Evolutionary conservation across 2,888 invertebrate genomes (phyloP).

Genomic region (Drosophila paramelanica): DNA sequence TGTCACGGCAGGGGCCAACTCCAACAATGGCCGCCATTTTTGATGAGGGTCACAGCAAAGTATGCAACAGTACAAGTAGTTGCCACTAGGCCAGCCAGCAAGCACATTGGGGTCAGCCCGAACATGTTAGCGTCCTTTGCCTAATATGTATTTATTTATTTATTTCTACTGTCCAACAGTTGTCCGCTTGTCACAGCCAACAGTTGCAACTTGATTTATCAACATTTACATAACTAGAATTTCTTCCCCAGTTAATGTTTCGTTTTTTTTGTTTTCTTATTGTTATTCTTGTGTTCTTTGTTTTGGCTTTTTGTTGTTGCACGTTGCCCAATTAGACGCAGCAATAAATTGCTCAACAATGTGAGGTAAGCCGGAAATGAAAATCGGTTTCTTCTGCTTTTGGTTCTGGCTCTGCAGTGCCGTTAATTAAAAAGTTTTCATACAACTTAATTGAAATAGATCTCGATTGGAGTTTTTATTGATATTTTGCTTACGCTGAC

Average conservation of each 20-base stretch:
- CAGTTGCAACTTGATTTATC: conserved; percentile 70
- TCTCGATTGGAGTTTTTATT: conserved; percentile 80
- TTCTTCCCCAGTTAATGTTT: conserved; percentile 9
- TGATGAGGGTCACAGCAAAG: conserved; percentile 66
- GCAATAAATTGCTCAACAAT: conserved; percentile 66
- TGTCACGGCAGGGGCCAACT: conserved; percentile 56
- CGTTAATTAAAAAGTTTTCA: conserved; percentile 79
- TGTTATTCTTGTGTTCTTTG: conserved; percentile 4
- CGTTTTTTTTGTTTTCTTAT: not conserved
- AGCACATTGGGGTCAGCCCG: conserved; percentile 54
- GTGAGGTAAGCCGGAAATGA: conserved; percentile 48
- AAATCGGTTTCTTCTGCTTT: conserved; percentile 26
- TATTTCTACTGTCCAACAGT: conserved; percentile 71
- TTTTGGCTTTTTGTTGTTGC: conserved; percentile 19
- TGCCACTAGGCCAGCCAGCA: conserved; percentile 32
- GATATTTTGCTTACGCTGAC: conserved; percentile 74
- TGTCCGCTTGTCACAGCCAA: conserved; percentile 72
- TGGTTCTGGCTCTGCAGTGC: conserved; percentile 57
- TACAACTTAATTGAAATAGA: conserved; percentile 80
- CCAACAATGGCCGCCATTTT: conserved; percentile 26
- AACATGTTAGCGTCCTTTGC: conserved; percentile 59
- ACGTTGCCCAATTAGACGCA: conserved; percentile 73
- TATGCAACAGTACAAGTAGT: conserved; percentile 49
- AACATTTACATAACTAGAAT: conserved; percentile 69
- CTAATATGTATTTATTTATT: conserved; percentile 70